phyloP scores from a whole-genome alignment of 2,113 vertebrate species.

The Cottus gobio region DNA sequence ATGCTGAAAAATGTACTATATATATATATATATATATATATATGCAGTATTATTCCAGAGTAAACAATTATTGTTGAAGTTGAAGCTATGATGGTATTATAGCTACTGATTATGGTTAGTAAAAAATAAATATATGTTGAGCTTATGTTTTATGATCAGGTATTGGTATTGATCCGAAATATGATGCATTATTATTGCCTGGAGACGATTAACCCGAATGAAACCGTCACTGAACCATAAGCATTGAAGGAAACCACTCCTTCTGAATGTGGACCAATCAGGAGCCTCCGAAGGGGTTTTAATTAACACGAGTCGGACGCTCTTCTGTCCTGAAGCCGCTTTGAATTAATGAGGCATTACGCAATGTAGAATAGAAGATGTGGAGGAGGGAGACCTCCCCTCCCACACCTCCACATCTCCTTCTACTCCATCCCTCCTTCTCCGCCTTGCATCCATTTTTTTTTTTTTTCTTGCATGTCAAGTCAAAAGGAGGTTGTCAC shows the following conservation, averaged over 20 bases:
- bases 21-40: too few relatives aligned
- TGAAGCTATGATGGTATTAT: too few relatives aligned
- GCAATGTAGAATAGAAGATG: conserved; percentile 40
- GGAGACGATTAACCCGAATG: neutral
- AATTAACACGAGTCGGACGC: conserved; percentile 28
- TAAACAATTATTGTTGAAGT: too few relatives aligned
- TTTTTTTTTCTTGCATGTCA: conserved; percentile 64
- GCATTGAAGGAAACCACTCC: conserved; percentile 13
- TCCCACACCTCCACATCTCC: conserved; percentile 40
- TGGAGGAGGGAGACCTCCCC: conserved; percentile 53
- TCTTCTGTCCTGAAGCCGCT: conserved; percentile 28
- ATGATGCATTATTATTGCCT: too few relatives aligned
- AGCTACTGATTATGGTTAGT: too few relatives aligned
- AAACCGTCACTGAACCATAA: conserved; percentile 27
- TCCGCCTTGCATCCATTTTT: conserved; percentile 55
- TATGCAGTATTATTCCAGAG: too few relatives aligned
- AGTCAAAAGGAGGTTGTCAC: conserved; percentile 71
- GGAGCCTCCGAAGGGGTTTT: conserved; percentile 26
- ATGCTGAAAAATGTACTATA: too few relatives aligned
- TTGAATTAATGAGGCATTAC: conserved; percentile 10
- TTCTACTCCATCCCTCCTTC: conserved; percentile 21
- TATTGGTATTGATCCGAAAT: too few relatives aligned
- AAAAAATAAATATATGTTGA: too few relatives aligned
- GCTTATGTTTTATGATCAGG: too few relatives aligned
- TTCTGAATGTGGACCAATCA: conserved; percentile 36